A percentile compares a stretch with the other conserved stretches of the same genome.
phyloP scores from a whole-genome alignment of 2,797 vertebrate species.

The Bothrops alternatus region DNA sequence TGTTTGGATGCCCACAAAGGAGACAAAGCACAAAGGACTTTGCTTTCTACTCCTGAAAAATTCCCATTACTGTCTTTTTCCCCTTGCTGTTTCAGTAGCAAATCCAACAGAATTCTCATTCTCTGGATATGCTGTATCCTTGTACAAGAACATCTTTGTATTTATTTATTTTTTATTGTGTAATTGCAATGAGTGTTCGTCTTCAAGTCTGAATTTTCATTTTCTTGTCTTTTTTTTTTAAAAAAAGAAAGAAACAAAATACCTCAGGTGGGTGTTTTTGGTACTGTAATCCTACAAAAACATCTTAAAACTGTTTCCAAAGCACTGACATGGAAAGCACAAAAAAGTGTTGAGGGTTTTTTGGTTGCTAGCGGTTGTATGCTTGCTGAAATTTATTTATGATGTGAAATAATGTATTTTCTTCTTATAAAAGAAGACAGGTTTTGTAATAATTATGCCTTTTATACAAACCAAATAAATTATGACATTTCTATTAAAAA shows the following conservation, averaged over 20 bases:
- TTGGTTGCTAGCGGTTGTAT: conserved; percentile 79
- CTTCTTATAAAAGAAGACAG: conserved; percentile 75
- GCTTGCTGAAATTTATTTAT: conserved; percentile 90
- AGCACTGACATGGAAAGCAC: conserved; percentile 77
- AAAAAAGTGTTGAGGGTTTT: conserved; percentile 71
- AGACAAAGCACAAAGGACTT: conserved; percentile 59
- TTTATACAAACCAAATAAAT: conserved; percentile 82
- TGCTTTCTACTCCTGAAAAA: conserved; percentile 60
- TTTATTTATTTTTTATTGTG: conserved; percentile 78
- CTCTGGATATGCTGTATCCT: conserved; percentile 59
- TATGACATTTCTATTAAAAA: conserved; percentile 77
- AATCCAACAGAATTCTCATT: conserved; percentile 74
- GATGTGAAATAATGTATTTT: conserved; percentile 98
- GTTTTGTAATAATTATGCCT: conserved; percentile 78
- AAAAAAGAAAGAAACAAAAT: conserved; percentile 79
- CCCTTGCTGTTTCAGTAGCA: conserved; percentile 65
- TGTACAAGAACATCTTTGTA: conserved; percentile 63
- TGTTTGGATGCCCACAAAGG: conserved; percentile 55
- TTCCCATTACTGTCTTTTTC: conserved; percentile 48
- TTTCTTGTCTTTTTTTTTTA: conserved; percentile 40
- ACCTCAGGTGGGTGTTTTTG: conserved; percentile 85
- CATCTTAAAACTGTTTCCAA: conserved; percentile 76
- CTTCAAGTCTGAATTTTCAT: conserved; percentile 69
- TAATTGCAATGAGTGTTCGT: conserved; percentile 36
- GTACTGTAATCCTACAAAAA: conserved; percentile 77